These are phyloP conservation scores for Python bivittatus DNA, from an alignment of 2,113 vertebrate genomes.

Conservation along the genomic window DNA sequence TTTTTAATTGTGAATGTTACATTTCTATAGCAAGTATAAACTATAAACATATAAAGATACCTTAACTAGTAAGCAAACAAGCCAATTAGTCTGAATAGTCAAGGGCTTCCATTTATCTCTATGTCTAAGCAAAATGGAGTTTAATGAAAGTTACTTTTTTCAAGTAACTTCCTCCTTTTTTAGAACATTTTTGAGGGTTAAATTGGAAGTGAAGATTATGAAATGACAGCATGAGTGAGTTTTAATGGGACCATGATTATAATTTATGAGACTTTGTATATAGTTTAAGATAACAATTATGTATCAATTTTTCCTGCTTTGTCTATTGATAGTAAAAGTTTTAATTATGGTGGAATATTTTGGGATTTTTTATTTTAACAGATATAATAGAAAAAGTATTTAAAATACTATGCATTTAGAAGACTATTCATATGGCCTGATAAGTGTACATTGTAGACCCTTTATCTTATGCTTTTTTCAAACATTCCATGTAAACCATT, in stretches of 20 bases:
- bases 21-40: neutral
- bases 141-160: no score
- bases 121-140: neutral
- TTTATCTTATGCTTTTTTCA: neutral
- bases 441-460: neutral
- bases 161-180: no score
- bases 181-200: neutral
- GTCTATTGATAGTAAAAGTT: neutral
- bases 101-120: neutral
- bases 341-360: neutral
- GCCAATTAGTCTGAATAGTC: neutral
- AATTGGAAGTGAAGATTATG: neutral
- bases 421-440: neutral
- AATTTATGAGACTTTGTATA: neutral
- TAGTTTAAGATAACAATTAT: neutral
- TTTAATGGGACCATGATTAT: neutral
- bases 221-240: neutral
- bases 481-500: neutral
- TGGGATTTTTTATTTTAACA: neutral
- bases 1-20: neutral
- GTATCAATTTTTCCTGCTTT: neutral
- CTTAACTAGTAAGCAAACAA: accelerated
- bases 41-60: neutral
- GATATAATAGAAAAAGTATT: neutral
- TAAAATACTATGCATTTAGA: neutral